Evolutionary conservation across 37 sponge, comb jelly and placozoan genomes (phyloP), one percentile per base, ranked within the genome.

Genomic region (Chondrosia reniformis): DNA sequence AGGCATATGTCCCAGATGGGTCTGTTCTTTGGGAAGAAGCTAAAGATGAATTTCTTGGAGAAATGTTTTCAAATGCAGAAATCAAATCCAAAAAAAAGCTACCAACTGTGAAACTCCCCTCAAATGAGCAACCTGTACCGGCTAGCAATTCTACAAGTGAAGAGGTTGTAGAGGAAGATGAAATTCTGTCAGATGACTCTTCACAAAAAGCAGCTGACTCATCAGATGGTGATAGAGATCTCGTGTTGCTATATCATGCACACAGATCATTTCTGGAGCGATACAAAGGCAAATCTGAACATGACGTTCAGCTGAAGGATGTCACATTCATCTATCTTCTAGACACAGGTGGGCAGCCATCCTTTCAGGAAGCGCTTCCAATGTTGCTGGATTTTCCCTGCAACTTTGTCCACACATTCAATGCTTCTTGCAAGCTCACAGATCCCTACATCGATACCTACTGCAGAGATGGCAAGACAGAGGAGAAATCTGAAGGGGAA

Each of bases 301-400:
- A 40, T 1, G 9, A 7, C 17, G 17, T 69, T 1, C 2, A 39
- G 4, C 43, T 69, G 5, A 6, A 69, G 1, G 21, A 39, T 21
- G 43, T 21, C n/a, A 40, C 2, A 1, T 69, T 69, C 42, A 7
- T 69, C 43, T 44, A 69, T 25, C 10, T 69, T 41, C 32, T 69
- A 8, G 72, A 69, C 36, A 34, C 72, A 36, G 72, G 72, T 6
- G 72, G 72, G 4, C 72, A 69, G 24, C 72, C 72, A 38, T 3
- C 6, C 36, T 69, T 69, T 7, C 72, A 69, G 43, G 72, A 69
- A 17, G 72, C 42, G 2, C 42, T 69, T 69, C 43, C 72, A 24
- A 41, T 69, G 9, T 24, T 69, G 43, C 3, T 69, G 72, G 72
- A 31, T 25, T 19, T 69, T 9, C 72, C 72, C 39, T 69, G 43